Evolutionary conservation across 1,140 invertebrate genomes (phyloP).

Genomic region (Pollicipes pollicipes): DNA sequence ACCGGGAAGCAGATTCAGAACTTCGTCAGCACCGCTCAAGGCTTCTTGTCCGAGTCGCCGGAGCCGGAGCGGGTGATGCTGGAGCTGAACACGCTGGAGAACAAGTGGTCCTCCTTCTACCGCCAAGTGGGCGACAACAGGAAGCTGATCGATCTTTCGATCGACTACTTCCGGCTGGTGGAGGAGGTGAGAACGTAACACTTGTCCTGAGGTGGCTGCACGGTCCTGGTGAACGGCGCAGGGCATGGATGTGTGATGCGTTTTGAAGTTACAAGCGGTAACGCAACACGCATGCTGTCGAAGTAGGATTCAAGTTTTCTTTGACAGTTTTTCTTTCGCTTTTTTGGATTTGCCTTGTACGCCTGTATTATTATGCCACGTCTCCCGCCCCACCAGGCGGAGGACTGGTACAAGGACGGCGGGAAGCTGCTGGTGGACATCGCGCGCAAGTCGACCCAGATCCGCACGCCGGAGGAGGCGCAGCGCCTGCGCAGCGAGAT

Average conservation of each 20-base stretch:
- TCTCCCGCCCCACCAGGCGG: conserved; percentile 36
- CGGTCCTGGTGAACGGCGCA: too few relatives aligned
- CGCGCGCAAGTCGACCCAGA: conserved; percentile 43
- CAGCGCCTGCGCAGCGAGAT: conserved; percentile 41
- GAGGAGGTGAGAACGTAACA: conserved; percentile 33
- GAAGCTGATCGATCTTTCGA: conserved; percentile 34
- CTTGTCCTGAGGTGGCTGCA: conserved; percentile 9
- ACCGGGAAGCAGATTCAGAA: conserved; percentile 51
- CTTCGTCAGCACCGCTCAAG: conserved; percentile 48
- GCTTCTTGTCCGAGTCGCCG: conserved; percentile 33
- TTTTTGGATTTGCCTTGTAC: too few relatives aligned
- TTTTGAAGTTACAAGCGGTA: too few relatives aligned
- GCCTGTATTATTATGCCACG: conserved; percentile 5
- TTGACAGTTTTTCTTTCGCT: too few relatives aligned
- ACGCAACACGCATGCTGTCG: too few relatives aligned
- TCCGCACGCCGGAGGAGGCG: conserved; percentile 40
- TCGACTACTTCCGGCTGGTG: conserved; percentile 36
- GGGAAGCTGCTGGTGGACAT: conserved; percentile 48
- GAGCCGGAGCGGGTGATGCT: conserved; percentile 31
- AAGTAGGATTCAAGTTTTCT: too few relatives aligned
- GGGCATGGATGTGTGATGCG: too few relatives aligned
- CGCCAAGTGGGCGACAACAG: conserved; percentile 45
- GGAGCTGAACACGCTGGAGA: conserved; percentile 44
- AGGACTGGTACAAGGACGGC: conserved; percentile 53
- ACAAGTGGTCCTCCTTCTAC: conserved; percentile 53